phyloP scores from a whole-genome alignment of 2,888 invertebrate species.

The Ryuthela nishihirai region DNA sequence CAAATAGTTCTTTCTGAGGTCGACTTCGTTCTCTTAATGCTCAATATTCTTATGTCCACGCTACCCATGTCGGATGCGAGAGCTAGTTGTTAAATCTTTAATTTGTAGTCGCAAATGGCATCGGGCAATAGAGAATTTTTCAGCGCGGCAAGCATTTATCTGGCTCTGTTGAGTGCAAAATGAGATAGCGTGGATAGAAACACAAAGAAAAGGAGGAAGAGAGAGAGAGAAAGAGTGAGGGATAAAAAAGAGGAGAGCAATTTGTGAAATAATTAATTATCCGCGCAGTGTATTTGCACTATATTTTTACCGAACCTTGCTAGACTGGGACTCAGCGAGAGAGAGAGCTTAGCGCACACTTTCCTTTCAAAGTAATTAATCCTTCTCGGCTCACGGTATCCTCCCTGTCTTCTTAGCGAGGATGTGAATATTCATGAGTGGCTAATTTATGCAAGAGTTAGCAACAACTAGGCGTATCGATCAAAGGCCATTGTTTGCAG shows the following conservation, averaged over 20 bases:
- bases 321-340: conserved; percentile 31
- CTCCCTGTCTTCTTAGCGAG: conserved; percentile 19
- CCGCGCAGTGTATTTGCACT: conserved; percentile 37
- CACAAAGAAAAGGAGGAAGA: conserved; percentile 3
- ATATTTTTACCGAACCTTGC: conserved; percentile 37
- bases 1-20: too few species aligned
- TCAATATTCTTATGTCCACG: too few species aligned
- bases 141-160: too few species aligned
- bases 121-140: too few species aligned
- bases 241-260: conserved; percentile 26
- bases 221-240: background rate
- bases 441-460: conserved; percentile 39
- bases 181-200: too few species aligned
- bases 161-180: too few species aligned
- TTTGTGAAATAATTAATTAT: conserved; percentile 40
- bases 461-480: conserved; percentile 38
- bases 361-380: conserved; percentile 35
- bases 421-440: conserved; percentile 38
- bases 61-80: too few species aligned
- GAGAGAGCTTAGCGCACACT: conserved; percentile 15
- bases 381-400: conserved; percentile 31
- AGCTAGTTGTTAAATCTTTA: too few species aligned
- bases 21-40: too few species aligned
- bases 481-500: conserved; percentile 34
- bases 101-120: too few species aligned